Evolutionary conservation across 30 jellyfish, hydroid and myxozoan genomes (phyloP), one percentile per base, ranked within the genome.

Genomic region (Mastigias papua): DNA sequence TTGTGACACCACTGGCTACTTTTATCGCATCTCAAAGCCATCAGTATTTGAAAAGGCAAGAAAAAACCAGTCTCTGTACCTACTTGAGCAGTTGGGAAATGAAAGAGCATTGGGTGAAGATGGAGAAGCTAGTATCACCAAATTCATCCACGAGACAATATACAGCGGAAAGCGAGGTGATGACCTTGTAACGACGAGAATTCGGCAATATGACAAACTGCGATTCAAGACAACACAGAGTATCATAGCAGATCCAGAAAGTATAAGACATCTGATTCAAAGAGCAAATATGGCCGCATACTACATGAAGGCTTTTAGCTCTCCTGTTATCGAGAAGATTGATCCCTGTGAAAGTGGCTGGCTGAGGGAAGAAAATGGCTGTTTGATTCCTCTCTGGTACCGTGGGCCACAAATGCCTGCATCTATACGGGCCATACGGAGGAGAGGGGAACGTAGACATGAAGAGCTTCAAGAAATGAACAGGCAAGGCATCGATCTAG

Each of bases 341-440:
- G 42, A 74, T 68, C 72, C 86, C 32, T 74, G 86, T 74, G 92
- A 78, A 78, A 78, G 79, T 54, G 89, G 89, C 89, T 78, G 89
- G 89, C 78, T 26, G 63, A 78, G 57, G 57, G 80, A 78, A 1
- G 89, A 78, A 78, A 26, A 4, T 19, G 69, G 89, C 57, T 78
- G 78, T 34, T 78, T 78, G 66, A 57, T 78, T 78, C 79, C 89
- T 78, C 79, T 78, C 89, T 78, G 78, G 89, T 78, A 78, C 63
- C 79, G 78, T 61, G 89, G 89, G 89, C 89, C 69, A 78, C 89
- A 78, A 78, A 78, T 78, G 68, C 89, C 89, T 48, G 89, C 90
- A 27, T 81, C 48, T 61, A 48, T 63, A 34, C 57, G 90, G 83
- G 90, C 90, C 63, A 71, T 0, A 80, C 83, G 73, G 82, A 80